These are phyloP conservation scores for Delia radicum DNA, from an alignment of 1,140 invertebrate species.

Conservation along the genomic window DNA sequence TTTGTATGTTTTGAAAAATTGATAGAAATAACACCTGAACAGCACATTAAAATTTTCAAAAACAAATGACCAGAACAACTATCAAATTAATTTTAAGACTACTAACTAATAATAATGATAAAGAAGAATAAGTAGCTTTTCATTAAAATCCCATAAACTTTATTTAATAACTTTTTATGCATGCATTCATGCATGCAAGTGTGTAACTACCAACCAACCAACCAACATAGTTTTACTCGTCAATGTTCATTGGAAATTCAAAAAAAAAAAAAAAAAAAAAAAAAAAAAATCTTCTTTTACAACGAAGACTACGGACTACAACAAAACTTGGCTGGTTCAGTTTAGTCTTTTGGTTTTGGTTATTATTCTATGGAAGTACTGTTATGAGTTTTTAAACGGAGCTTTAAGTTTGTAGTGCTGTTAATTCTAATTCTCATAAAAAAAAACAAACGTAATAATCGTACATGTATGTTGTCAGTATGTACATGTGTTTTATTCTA, in stretches of 20 bases:
- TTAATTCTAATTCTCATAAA: neutral
- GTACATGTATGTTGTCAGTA: neutral
- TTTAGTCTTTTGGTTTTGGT: neutral
- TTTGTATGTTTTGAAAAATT: no score
- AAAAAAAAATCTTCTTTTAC: neutral
- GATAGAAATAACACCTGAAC: no score
- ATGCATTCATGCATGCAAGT: no score
- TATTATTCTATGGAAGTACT: neutral
- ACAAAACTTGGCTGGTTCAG: neutral
- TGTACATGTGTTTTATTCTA: neutral
- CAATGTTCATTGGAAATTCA: neutral
- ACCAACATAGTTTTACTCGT: neutral
- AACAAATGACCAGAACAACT: no score
- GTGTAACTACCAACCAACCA: neutral
- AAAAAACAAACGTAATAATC: neutral
- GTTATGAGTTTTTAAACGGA: neutral
- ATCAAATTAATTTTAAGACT: no score
- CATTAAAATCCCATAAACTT: neutral
- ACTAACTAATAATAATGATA: no score
- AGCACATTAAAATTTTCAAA: no score
- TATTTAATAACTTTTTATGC: neutral
- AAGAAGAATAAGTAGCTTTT: neutral
- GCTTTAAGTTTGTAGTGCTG: neutral
- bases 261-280: neutral
- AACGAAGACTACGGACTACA: neutral